A percentile compares a stretch with the other conserved stretches of the same genome.
Evolutionary conservation across 2,888 invertebrate genomes (phyloP).

Genomic region (Tanypteryx hageni): DNA sequence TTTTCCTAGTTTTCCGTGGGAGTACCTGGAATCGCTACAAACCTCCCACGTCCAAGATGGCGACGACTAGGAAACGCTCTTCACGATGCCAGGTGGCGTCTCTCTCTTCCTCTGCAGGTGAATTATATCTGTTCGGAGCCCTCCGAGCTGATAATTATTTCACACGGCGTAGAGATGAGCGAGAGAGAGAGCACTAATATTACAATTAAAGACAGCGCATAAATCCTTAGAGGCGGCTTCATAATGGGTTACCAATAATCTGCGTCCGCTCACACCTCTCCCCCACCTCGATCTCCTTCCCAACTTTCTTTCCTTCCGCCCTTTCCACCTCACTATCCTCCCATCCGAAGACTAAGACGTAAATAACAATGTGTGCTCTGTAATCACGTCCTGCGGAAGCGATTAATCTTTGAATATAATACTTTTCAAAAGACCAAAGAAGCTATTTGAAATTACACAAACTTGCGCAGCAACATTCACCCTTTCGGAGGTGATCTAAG

Average conservation of each 20-base stretch:
- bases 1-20: constrained; percentile 16
- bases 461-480: too few species aligned
- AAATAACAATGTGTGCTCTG: constrained; percentile 55
- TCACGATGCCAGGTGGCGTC: constrained; percentile 43
- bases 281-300: not conserved
- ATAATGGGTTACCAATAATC: constrained; percentile 41
- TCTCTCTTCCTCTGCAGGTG: constrained; percentile 1
- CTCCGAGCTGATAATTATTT: constrained; percentile 55
- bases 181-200: constrained; percentile 45
- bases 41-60: constrained; percentile 25
- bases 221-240: constrained; percentile 23
- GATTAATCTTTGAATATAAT: not conserved
- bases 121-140: constrained; percentile 50
- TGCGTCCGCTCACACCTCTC: not conserved
- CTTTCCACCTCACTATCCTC: not conserved
- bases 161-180: constrained; percentile 30
- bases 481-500: too few species aligned
- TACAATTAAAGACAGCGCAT: constrained; percentile 59
- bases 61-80: not conserved
- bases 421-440: not conserved
- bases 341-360: not conserved
- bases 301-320: not conserved
- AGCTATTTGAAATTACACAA: too few species aligned
- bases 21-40: constrained; percentile 36
- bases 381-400: constrained; percentile 30